Conservation (phyloP, 2,888 invertebrate species). For the Sarcophaga subvicina region DNA sequence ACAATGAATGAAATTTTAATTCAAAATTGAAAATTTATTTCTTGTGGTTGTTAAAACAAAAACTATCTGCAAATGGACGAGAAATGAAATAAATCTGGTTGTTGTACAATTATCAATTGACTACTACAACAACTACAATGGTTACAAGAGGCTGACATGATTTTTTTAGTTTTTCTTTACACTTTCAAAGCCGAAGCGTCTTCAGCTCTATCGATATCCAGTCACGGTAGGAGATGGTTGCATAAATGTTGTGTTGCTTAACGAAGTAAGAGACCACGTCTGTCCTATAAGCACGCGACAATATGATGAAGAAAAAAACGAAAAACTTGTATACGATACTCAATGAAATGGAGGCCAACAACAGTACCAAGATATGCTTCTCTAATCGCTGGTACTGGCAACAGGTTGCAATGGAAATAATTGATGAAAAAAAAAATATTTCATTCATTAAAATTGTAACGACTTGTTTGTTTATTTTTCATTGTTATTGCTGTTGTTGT, state of each 20-base stretch:
- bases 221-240: background rate
- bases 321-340: background rate
- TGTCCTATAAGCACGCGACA: constrained; percentile 57
- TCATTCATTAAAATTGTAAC: constrained; percentile 63
- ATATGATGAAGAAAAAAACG: background rate
- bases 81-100: constrained; percentile 7
- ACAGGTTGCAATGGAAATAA: constrained; percentile 29
- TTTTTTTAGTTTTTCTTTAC: constrained; percentile 22
- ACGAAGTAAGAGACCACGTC: constrained; percentile 1
- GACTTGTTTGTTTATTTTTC: constrained; percentile 34
- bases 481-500: background rate
- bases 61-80: background rate
- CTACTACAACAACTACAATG: background rate
- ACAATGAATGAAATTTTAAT: constrained; percentile 59
- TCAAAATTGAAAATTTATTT: constrained; percentile 62
- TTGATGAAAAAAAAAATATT: constrained; percentile 37
- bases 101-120: constrained; percentile 48
- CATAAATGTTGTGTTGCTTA: background rate
- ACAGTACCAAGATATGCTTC: background rate
- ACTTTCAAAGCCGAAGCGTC: background rate
- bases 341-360: background rate
- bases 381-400: background rate
- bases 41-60: constrained; percentile 29
- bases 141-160: constrained; percentile 26
- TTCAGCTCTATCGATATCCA: background rate